Base-by-base conservation (phyloP, 2,797 vertebrate species). In the Etheostoma nigrum region DNA sequence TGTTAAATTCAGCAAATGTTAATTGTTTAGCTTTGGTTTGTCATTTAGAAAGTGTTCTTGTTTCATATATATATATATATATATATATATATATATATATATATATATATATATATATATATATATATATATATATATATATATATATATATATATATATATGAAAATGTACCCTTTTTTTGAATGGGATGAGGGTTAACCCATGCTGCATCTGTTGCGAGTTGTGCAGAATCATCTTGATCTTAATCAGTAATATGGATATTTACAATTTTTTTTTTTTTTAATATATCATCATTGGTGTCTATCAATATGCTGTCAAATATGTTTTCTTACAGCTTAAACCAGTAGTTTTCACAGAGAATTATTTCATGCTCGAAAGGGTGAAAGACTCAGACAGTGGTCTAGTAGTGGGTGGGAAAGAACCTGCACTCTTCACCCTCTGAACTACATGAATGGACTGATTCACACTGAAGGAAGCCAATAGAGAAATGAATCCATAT, bases 1-100 rank as follows among this genome's bases (percentile, higher is more conserved):
- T 70, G 69, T 82, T 71, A 13, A 78, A 74, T 67, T 61, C 27
- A 71, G 42, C 47, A 65, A 54, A 66, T 74, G 40, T 58, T 36
- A 44, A 19, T 67, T 59, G 62, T 78, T 78, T 45, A 54, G 16
- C 30, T 76, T 81, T n/a, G 40, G 47, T 74, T 67, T 61, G 51
- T 81, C 21, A 74, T 82, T 73, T 55, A 67, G 36, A 67, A 63
- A n/a, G 6, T 70, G 21, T 67, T 78, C 10, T 69, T 72, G 27
- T 87, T 82, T 57, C 10, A 2, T 60, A 25, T 25, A 25, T 4
- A 25, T 4, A 27, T 27, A 27, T 4, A 27, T 27, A 27, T 27
- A 27, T 25, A 25, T 2, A 25, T 2, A 25, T 25, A 25, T n/a
- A n/a, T n/a, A n/a, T n/a, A n/a, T 25, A 25, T 25, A 4, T 25